Evolutionary conservation across 1,140 invertebrate genomes (phyloP).

Genomic region (Monomorium pharaonis): DNA sequence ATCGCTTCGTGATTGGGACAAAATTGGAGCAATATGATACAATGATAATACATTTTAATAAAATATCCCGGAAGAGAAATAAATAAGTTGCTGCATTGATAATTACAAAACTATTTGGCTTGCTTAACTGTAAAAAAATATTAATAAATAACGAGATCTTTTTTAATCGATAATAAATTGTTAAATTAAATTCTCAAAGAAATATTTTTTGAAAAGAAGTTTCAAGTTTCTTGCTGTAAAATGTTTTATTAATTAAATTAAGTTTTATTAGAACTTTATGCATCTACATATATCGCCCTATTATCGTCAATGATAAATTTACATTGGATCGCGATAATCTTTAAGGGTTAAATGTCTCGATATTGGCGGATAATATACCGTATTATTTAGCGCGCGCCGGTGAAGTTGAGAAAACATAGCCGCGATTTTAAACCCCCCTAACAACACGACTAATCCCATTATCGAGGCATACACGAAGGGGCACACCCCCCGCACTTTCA

Average conservation of each 20-base stretch:
- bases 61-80: not conserved
- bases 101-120: not conserved
- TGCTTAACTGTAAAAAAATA: not conserved
- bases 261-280: not conserved
- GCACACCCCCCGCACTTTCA: slow-evolving; percentile 54
- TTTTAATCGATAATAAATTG: not conserved
- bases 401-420: slow-evolving; percentile 59
- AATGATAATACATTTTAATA: not conserved
- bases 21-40: slow-evolving; percentile 6
- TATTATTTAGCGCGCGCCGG: slow-evolving; percentile 9
- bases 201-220: not conserved
- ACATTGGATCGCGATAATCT: slow-evolving; percentile 1
- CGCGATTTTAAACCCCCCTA: slow-evolving; percentile 70
- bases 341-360: not conserved
- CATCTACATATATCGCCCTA: not conserved
- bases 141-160: slow-evolving; percentile 1
- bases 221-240: not conserved
- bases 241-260: not conserved
- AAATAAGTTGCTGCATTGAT: not conserved
- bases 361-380: slow-evolving; percentile 31
- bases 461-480: slow-evolving; percentile 50
- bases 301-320: not conserved
- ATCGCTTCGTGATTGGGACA: slow-evolving; percentile 23
- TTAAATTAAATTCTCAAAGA: not conserved
- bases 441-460: slow-evolving; percentile 81